Conservation (phyloP, 2,113 vertebrate species). For the Theropithecus gelada region DNA sequence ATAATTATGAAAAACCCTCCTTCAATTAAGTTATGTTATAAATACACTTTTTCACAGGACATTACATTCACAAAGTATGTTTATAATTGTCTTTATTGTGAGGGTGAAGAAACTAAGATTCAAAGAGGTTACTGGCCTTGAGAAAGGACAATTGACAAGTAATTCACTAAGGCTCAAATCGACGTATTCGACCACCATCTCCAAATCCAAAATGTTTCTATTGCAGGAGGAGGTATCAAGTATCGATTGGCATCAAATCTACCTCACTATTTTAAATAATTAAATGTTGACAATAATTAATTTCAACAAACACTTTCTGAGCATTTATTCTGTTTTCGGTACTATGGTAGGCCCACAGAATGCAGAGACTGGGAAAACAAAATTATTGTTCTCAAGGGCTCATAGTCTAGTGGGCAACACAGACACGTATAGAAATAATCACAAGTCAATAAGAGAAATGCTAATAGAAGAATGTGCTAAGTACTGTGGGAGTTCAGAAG, state of each 20-base stretch:
- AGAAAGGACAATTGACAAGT: background rate
- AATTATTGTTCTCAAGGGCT: background rate
- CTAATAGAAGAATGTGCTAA: background rate
- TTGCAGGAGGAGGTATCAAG: background rate
- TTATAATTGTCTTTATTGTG: background rate
- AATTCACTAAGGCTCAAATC: background rate
- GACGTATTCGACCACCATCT: background rate
- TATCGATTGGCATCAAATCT: background rate
- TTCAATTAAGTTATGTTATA: background rate
- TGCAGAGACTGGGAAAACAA: background rate
- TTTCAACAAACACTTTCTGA: conserved; percentile 14
- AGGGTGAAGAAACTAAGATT: background rate
- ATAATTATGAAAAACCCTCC: background rate
- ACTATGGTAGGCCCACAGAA: background rate
- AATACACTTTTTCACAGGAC: conserved; percentile 5
- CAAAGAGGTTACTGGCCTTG: background rate
- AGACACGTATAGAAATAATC: background rate
- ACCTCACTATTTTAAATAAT: background rate
- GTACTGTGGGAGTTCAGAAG: background rate
- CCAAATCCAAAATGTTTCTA: background rate
- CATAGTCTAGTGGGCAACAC: background rate
- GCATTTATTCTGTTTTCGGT: background rate
- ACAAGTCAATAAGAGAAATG: background rate
- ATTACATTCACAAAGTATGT: background rate
- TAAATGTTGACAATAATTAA: background rate